Conservation (phyloP, 2,888 invertebrate species). For the Drosophila rubida region DNA sequence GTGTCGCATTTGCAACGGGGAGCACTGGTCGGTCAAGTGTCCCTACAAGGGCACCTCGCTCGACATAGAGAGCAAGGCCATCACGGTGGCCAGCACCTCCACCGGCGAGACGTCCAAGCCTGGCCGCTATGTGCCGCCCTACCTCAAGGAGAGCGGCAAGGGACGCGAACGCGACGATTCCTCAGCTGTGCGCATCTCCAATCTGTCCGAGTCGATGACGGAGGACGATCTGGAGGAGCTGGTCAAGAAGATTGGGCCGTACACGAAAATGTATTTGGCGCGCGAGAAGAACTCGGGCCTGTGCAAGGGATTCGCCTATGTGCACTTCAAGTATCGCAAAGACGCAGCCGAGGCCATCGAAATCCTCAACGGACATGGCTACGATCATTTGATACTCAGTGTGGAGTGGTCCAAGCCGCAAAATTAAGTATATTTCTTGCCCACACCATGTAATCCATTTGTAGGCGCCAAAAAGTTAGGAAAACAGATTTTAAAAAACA, state of each 20-base stretch:
- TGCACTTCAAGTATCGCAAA: slow-evolving; percentile 96
- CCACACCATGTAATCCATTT: background rate
- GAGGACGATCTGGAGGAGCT: slow-evolving; percentile 98
- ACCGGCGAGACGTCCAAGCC: slow-evolving; percentile 70
- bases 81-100: slow-evolving; percentile 75
- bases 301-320: slow-evolving; percentile 99
- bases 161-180: slow-evolving; percentile 91
- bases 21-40: slow-evolving; percentile 99
- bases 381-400: slow-evolving; percentile 98
- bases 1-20: slow-evolving; percentile 96
- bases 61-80: slow-evolving; percentile 87
- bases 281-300: slow-evolving; percentile 94
- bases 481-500: slow-evolving; percentile 21
- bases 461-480: slow-evolving; percentile 11
- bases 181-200: slow-evolving; percentile 98
- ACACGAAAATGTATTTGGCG: slow-evolving; percentile 97
- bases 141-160: slow-evolving; percentile 93
- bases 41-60: slow-evolving; percentile 97
- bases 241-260: slow-evolving; percentile 96
- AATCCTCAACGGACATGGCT: slow-evolving; percentile 95
- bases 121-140: slow-evolving; percentile 94
- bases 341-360: slow-evolving; percentile 97
- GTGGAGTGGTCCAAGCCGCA: slow-evolving; percentile 99
- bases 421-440: slow-evolving; percentile 50
- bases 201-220: slow-evolving; percentile 97